Conservation (phyloP, 2,888 invertebrate species). For the Campoletis raptor region DNA sequence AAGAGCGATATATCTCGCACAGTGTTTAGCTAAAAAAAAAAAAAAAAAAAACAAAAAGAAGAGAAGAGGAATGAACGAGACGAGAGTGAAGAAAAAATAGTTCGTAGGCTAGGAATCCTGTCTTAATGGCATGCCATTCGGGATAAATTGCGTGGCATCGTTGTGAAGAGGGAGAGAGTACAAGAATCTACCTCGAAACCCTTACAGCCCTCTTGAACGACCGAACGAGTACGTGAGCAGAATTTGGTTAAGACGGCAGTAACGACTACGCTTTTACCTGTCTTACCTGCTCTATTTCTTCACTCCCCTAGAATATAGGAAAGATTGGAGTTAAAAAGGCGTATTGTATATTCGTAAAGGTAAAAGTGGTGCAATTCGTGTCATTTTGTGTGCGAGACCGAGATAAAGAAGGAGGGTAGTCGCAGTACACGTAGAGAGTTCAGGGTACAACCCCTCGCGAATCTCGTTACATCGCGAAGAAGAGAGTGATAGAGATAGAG, state of each 20-base stretch:
- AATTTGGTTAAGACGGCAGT: constrained; percentile 74
- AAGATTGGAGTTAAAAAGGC: background rate
- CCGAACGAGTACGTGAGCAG: constrained; percentile 77
- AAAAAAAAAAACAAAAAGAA: background rate
- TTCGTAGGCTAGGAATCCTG: constrained; percentile 70
- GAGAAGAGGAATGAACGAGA: background rate
- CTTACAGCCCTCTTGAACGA: constrained; percentile 65
- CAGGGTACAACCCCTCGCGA: constrained; percentile 21
- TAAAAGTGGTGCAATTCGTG: background rate
- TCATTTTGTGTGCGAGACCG: constrained; percentile 10
- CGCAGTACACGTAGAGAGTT: constrained; percentile 41
- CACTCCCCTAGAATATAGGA: constrained; percentile 9
- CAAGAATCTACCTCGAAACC: constrained; percentile 28
- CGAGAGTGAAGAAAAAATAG: constrained; percentile 69
- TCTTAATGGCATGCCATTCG: constrained; percentile 77
- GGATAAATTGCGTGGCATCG: constrained; percentile 77
- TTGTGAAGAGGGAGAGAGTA: constrained; percentile 66
- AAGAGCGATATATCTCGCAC: background rate
- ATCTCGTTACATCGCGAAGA: constrained; percentile 55
- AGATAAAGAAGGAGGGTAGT: background rate
- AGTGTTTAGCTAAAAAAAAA: constrained; percentile 31
- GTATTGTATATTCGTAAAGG: background rate
- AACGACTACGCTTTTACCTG: constrained; percentile 61
- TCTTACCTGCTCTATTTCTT: constrained; percentile 49
- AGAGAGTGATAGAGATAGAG: constrained; percentile 22